These are phyloP conservation scores for Drosophila borborema DNA, from an alignment of 2,888 invertebrate genomes.

Conservation along the genomic window DNA sequence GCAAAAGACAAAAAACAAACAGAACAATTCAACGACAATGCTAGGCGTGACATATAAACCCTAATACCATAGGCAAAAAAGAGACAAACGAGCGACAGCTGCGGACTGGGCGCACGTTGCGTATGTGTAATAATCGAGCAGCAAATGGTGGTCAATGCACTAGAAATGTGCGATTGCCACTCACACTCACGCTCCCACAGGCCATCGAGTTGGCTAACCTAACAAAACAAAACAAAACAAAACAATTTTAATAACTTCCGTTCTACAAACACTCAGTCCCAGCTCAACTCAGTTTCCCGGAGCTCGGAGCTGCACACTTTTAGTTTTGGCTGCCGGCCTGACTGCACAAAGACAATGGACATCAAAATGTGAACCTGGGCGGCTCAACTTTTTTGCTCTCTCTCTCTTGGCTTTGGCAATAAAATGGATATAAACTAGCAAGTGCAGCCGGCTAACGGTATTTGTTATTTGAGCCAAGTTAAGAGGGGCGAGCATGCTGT, in stretches of 20 bases:
- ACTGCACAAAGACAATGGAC: constrained; percentile 71
- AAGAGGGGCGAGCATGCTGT: constrained; percentile 9
- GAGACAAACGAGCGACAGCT: constrained; percentile 10
- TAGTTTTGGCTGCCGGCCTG: constrained; percentile 17
- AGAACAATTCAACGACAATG: constrained; percentile 15
- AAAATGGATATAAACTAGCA: constrained; percentile 35
- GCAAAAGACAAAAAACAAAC: constrained; percentile 17
- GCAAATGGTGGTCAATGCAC: constrained; percentile 62
- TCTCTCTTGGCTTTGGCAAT: constrained; percentile 24
- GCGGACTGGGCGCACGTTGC: constrained; percentile 48
- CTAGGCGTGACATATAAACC: constrained; percentile 72
- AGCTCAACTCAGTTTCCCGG: constrained; percentile 26
- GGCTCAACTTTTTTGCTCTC: constrained; percentile 6
- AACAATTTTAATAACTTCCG: constrained; percentile 79
- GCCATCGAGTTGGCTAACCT: constrained; percentile 32
- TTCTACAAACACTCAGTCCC: constrained; percentile 72
- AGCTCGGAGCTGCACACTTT: neutral
- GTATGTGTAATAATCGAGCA: constrained; percentile 65
- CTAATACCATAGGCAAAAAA: constrained; percentile 50
- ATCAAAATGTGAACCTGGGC: constrained; percentile 28
- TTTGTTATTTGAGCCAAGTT: constrained; percentile 29
- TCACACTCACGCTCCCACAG: neutral
- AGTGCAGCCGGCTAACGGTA: constrained; percentile 56
- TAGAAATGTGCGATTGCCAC: constrained; percentile 16
- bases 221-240: constrained; percentile 42